Evolutionary conservation across 1,140 invertebrate species (phyloP).

Genomic region (Heliothis virescens): DNA sequence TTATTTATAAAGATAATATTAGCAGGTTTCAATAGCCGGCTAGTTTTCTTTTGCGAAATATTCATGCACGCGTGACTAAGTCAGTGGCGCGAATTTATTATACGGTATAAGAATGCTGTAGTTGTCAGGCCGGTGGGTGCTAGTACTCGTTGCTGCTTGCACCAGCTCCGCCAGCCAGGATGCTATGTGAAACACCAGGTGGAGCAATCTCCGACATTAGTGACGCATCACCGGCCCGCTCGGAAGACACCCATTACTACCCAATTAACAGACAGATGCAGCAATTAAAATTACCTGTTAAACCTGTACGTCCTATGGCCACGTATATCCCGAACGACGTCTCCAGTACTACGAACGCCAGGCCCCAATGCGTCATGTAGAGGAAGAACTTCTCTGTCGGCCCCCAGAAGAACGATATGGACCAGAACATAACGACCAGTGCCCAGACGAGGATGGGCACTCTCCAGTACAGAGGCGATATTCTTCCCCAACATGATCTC

Average conservation of each 20-base stretch:
- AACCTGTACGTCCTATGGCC: constrained; percentile 57
- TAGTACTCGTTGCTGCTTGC: background rate
- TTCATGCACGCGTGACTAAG: constrained; percentile 33
- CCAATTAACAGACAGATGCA: constrained; percentile 36
- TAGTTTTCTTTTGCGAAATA: constrained; percentile 21
- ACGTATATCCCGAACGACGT: constrained; percentile 75
- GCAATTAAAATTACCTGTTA: constrained; percentile 62
- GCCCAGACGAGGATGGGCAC: constrained; percentile 77
- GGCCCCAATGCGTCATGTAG: constrained; percentile 83
- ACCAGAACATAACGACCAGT: constrained; percentile 63
- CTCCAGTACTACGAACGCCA: constrained; percentile 72
- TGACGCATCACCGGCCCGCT: constrained; percentile 15
- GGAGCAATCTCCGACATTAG: constrained; percentile 34
- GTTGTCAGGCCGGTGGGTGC: background rate
- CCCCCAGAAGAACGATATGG: constrained; percentile 73
- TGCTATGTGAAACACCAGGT: constrained; percentile 42
- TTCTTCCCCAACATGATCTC: constrained; percentile 63
- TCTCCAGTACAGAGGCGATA: constrained; percentile 76
- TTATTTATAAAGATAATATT: constrained; percentile 10
- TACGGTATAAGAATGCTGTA: constrained; percentile 33
- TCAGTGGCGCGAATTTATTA: constrained; percentile 27
- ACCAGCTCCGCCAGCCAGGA: constrained; percentile 32
- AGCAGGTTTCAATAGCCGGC: background rate
- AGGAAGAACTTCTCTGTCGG: constrained; percentile 72
- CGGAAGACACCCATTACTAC: constrained; percentile 23